phyloP scores from a whole-genome alignment of 2,113 vertebrate species.

The Eulemur rufifrons region DNA sequence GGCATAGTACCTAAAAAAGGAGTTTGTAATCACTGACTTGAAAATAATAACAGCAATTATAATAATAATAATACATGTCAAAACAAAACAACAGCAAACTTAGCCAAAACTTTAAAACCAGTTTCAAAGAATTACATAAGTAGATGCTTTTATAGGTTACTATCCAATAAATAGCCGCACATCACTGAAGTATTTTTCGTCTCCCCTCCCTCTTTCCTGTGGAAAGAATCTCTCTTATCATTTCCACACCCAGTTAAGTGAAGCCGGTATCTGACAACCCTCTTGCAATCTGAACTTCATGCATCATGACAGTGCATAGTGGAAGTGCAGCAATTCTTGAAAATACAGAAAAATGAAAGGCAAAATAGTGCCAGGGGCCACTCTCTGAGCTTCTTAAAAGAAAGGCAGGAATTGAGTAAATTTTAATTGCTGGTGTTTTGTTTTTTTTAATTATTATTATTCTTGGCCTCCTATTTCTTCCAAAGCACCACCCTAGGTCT shows the following conservation, averaged over 20 bases:
- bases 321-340: neutral
- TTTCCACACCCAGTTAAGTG: conserved; percentile 50
- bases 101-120: conserved; percentile 29
- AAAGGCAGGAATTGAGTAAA: conserved; percentile 54
- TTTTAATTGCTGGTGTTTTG: conserved; percentile 72
- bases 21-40: neutral
- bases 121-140: conserved; percentile 37
- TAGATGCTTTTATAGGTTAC: conserved; percentile 40
- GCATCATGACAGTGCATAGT: conserved; percentile 9
- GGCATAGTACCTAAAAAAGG: conserved; percentile 16
- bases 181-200: neutral
- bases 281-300: conserved; percentile 49
- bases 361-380: neutral
- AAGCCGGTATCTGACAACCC: neutral
- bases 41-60: conserved; percentile 34
- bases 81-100: conserved; percentile 29
- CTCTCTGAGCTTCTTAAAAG: conserved; percentile 23
- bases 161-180: neutral
- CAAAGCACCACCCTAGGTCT: conserved; percentile 81
- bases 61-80: neutral
- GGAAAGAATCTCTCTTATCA: conserved; percentile 33
- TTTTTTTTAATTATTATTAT: conserved; percentile 70
- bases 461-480: conserved; percentile 80
- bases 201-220: neutral
- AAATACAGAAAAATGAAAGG: conserved; percentile 54